These are phyloP conservation scores for Ridgeia piscesae DNA, from an alignment of 1,140 invertebrate species.

Conservation along the genomic window DNA sequence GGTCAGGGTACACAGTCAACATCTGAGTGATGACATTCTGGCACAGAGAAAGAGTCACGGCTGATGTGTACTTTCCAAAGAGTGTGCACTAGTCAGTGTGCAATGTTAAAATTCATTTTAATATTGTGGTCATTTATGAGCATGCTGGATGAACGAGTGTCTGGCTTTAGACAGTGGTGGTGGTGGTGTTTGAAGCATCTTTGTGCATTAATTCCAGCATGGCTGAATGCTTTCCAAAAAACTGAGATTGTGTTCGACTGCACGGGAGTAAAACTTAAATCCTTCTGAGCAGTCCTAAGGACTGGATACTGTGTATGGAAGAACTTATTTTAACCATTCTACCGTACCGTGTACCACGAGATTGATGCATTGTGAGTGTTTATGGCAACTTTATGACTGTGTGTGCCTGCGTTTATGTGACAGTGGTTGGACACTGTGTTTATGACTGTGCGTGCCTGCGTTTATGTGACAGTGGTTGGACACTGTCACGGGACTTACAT, in stretches of 20 bases:
- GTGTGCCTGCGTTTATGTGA: not conserved
- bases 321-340: too few relatives aligned
- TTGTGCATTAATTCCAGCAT: too few relatives aligned
- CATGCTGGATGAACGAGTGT: too few relatives aligned
- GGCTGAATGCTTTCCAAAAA: too few relatives aligned
- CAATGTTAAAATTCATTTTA: too few relatives aligned
- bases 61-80: not conserved
- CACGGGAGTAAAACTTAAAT: too few relatives aligned
- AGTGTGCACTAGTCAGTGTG: not conserved
- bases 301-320: too few relatives aligned
- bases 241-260: too few relatives aligned
- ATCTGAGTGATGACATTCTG: slow-evolving; percentile 41
- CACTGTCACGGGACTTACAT: slow-evolving; percentile 26
- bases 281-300: too few relatives aligned
- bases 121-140: not conserved
- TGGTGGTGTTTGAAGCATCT: too few relatives aligned
- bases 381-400: not conserved
- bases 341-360: not conserved
- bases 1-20: slow-evolving; percentile 37
- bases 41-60: not conserved
- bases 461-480: not conserved
- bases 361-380: not conserved
- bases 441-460: not conserved
- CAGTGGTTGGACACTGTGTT: not conserved
- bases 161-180: too few relatives aligned